Percentiles rank a stretch among this genome's conserved stretches.
Conservation (phyloP, 2,888 invertebrate genomes). For the Julus scandinavius region DNA sequence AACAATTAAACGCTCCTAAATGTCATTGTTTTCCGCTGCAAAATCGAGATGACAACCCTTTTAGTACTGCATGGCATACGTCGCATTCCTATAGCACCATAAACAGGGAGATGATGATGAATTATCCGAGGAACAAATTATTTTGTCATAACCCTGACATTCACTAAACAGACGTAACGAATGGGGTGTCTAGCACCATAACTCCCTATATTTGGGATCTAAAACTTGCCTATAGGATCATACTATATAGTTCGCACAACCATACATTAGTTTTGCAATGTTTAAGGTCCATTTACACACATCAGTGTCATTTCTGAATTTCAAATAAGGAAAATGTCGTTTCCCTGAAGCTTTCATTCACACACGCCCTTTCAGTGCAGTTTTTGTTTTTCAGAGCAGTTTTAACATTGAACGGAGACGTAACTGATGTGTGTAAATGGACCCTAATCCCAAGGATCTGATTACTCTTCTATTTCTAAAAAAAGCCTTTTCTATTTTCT, state of each 20-base stretch:
- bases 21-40: constrained; percentile 28
- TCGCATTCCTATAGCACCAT: constrained; percentile 21
- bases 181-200: neutral
- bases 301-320: too few species aligned
- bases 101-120: constrained; percentile 16
- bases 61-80: constrained; percentile 1
- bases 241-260: neutral
- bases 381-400: too few species aligned
- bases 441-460: too few species aligned
- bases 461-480: too few species aligned
- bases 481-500: too few species aligned
- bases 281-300: too few species aligned
- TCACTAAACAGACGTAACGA: constrained; percentile 17
- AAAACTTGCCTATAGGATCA: neutral
- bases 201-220: neutral
- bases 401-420: too few species aligned
- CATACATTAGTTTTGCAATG: neutral
- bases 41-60: constrained; percentile 38
- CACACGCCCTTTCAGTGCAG: too few species aligned
- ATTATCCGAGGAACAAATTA: constrained; percentile 38
- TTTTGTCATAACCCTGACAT: constrained; percentile 42
- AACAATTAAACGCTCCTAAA: neutral
- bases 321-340: too few species aligned
- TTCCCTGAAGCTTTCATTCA: too few species aligned
- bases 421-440: too few species aligned